Base-by-base conservation (phyloP, 2,888 invertebrate species). In the Candidula unifasciata region DNA sequence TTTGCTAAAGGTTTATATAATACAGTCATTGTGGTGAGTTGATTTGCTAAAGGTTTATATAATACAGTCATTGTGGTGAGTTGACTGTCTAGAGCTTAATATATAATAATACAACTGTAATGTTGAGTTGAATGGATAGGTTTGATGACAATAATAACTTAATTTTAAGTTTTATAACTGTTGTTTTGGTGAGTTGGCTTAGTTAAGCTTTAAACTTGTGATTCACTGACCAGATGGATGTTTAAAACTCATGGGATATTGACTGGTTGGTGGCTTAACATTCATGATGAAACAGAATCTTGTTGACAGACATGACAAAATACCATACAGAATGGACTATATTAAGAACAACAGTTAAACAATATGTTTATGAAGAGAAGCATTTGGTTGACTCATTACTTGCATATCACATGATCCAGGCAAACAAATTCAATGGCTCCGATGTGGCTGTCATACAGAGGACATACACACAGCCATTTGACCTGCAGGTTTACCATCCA, bases 391-490 rank as follows among this genome's bases (percentile, higher is more conserved):
- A 54, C 5, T 30, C 27, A 16, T 30, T 18, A 30, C 54, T 57
- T 27, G 2, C 6, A 54, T 18, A 2, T 52, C 21, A 16, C 10
- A 57, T 30, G 24, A 24, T 2, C 52, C 88, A 94, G 91, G 97
- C 97, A 54, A 96, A 97, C 94, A 98, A 98, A 94, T 97, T 97
- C 96, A 96, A 96, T 93, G 97, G 95, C 0, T 95, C 95, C 35
- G 96, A 96, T 93, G 96, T 97, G 3, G 95, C 95, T 85, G 96
- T 96, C 27, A 95, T 98, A 89, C 97, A 97, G 93, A 95, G 96
- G 88, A 96, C 97, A 21, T 95, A 96, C 87, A 96, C 97, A 3
- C 97, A 98, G 93, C 98, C 98, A 0, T 98, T 97, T 95, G 97
- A 97, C 93, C 95, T 98, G 87, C 96, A 97, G 94, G 96, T 97